Evolutionary conservation across 2,113 vertebrate species (phyloP).

Genomic region (Melospiza melodia): DNA sequence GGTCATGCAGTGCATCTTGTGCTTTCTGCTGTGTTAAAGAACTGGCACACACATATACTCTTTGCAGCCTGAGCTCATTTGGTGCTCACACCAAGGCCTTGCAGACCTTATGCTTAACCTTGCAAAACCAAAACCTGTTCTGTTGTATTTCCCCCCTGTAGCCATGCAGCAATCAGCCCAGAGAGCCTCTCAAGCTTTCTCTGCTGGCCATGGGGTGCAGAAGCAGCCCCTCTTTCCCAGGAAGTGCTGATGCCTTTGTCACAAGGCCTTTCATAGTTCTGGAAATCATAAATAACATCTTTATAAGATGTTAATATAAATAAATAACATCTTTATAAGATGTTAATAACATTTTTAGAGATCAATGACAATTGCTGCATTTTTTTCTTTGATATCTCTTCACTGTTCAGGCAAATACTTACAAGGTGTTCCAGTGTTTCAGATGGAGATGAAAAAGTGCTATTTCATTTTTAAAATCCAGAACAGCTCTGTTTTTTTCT

Average conservation of each 20-base stretch:
- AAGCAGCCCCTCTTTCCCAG: neutral
- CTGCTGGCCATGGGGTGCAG: neutral
- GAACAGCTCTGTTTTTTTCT: neutral
- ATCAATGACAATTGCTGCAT: neutral
- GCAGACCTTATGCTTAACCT: neutral
- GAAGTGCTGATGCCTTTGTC: neutral
- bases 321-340: neutral
- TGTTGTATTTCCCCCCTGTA: neutral
- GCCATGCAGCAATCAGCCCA: neutral
- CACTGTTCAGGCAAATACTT: neutral
- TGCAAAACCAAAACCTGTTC: neutral
- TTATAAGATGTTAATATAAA: neutral
- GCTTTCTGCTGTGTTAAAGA: constrained; percentile 2
- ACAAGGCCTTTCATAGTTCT: neutral
- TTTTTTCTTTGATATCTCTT: neutral
- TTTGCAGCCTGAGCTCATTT: neutral
- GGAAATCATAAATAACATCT: neutral
- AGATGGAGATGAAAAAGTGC: neutral
- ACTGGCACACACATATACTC: neutral
- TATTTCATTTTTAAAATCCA: neutral
- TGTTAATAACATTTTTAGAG: no score
- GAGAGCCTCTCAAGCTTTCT: neutral
- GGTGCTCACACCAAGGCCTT: neutral
- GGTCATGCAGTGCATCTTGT: neutral
- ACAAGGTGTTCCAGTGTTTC: neutral